Evolutionary conservation across 2,888 invertebrate genomes (phyloP).

Genomic region (Catocala sponsa): DNA sequence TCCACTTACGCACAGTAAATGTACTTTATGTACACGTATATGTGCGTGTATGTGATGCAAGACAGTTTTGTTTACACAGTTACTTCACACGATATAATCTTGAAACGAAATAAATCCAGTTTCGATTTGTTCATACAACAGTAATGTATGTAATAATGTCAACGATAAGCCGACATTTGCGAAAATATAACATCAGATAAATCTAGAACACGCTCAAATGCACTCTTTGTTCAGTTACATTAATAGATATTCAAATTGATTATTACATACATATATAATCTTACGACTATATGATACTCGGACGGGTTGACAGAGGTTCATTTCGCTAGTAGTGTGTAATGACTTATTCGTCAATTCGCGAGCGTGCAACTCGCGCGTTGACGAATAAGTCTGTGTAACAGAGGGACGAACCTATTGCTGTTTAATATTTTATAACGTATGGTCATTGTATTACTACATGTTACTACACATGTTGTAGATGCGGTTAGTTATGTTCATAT

Average conservation of each 20-base stretch:
- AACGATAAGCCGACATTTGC: slow-evolving; percentile 41
- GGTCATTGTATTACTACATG: too few species aligned
- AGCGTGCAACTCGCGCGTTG: too few species aligned
- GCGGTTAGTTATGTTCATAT: too few species aligned
- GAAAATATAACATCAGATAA: slow-evolving; percentile 37
- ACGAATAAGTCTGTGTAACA: too few species aligned
- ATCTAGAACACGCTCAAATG: slow-evolving; percentile 29
- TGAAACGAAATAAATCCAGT: slow-evolving; percentile 28
- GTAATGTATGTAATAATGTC: slow-evolving; percentile 49
- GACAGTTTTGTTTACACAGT: slow-evolving; percentile 29
- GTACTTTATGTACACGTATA: not conserved
- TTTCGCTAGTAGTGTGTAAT: too few species aligned
- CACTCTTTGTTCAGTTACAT: slow-evolving; percentile 38
- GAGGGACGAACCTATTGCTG: too few species aligned
- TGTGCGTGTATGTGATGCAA: slow-evolving; percentile 32
- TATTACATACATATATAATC: too few species aligned
- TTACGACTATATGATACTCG: too few species aligned
- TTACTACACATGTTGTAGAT: too few species aligned
- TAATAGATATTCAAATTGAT: slow-evolving; percentile 3
- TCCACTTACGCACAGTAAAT: slow-evolving; percentile 41
- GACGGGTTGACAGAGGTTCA: too few species aligned
- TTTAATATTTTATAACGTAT: too few species aligned
- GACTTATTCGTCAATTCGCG: too few species aligned
- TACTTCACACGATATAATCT: slow-evolving; percentile 42
- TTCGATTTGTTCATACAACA: slow-evolving; percentile 39